phyloP scores from a whole-genome alignment of 1,140 invertebrate genomes.

The Ceratosolen solmsi region DNA sequence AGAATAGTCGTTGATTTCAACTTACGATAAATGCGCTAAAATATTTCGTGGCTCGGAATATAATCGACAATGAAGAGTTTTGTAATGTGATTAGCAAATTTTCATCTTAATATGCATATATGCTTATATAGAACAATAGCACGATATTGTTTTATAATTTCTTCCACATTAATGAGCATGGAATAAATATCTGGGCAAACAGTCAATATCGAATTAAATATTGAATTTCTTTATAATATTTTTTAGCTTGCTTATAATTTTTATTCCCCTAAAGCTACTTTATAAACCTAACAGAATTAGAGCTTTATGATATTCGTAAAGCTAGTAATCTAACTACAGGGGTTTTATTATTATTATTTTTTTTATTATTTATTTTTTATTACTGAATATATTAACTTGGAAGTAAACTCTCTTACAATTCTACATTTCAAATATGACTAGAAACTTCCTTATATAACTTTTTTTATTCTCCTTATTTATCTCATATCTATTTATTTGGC shows the following conservation, averaged over 20 bases:
- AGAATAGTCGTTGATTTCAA: constrained; percentile 27
- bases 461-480: constrained; percentile 41
- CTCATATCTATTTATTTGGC: constrained; percentile 62
- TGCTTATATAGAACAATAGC: constrained; percentile 37
- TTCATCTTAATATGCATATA: constrained; percentile 29
- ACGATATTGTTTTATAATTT: constrained; percentile 35
- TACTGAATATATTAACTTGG: constrained; percentile 55
- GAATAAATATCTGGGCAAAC: constrained; percentile 45
- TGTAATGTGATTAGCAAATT: constrained; percentile 33
- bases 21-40: constrained; percentile 45
- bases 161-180: not conserved
- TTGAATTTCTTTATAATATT: constrained; percentile 37
- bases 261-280: constrained; percentile 51
- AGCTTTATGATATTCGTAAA: constrained; percentile 56
- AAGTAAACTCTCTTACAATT: constrained; percentile 61
- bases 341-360: constrained; percentile 50
- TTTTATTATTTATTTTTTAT: too few relatives aligned
- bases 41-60: constrained; percentile 50
- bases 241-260: constrained; percentile 34
- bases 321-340: constrained; percentile 56
- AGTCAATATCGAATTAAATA: constrained; percentile 49
- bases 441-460: constrained; percentile 58
- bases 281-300: constrained; percentile 58
- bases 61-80: constrained; percentile 43
- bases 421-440: constrained; percentile 64